A percentile compares a stretch with the other conserved stretches of the same genome.
Evolutionary conservation across 2,113 vertebrate species (phyloP).

Genomic region (Bothrops jararaca): DNA sequence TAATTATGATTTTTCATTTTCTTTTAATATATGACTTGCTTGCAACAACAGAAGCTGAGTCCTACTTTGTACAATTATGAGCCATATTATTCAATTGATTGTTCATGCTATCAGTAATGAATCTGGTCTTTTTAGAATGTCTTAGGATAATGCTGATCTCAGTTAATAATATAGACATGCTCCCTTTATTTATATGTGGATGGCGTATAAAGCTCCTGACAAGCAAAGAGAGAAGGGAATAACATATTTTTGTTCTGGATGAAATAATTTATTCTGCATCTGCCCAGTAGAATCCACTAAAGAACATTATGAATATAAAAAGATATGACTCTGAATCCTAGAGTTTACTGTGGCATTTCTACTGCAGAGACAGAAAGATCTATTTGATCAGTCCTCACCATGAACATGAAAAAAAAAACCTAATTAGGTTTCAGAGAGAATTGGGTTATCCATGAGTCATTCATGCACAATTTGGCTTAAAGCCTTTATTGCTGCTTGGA

Average conservation of each 20-base stretch:
- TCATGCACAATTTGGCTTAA: background rate
- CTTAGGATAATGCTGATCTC: background rate
- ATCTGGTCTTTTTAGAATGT: background rate
- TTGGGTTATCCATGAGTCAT: background rate
- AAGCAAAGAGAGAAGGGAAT: background rate
- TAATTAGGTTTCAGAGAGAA: background rate
- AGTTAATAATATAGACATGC: background rate
- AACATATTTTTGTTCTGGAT: background rate
- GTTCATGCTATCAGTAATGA: background rate
- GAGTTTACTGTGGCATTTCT: background rate
- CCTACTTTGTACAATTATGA: background rate
- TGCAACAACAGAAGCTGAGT: background rate
- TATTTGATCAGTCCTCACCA: background rate
- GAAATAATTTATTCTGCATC: background rate
- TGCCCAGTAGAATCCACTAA: background rate
- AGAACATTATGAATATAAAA: background rate
- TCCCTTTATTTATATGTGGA: background rate
- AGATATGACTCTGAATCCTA: background rate
- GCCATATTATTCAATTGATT: background rate
- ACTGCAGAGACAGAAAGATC: background rate
- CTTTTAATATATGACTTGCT: background rate
- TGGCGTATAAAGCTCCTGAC: too few relatives aligned
- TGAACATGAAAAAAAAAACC: background rate
- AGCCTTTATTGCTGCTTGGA: background rate
- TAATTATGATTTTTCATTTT: background rate